Conservation (phyloP, 2,888 invertebrate genomes). For the Heliconius erato region DNA sequence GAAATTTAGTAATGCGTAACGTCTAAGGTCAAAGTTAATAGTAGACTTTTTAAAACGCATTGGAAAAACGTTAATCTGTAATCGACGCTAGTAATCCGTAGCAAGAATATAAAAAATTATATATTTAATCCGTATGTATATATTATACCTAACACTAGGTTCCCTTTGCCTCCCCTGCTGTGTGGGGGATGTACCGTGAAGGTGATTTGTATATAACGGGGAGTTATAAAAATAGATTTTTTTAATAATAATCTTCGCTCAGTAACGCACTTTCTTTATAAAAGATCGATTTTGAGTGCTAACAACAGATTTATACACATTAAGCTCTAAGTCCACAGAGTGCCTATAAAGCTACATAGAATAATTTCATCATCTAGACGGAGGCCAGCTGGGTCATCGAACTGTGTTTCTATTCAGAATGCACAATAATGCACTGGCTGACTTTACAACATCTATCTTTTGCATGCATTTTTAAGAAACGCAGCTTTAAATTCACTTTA, state of each 20-base stretch:
- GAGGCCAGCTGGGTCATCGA: conserved; percentile 54
- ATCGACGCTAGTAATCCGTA: background rate
- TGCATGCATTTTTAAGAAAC: conserved; percentile 33
- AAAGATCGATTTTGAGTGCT: background rate
- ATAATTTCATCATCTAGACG: conserved; percentile 41
- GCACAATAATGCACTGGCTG: conserved; percentile 71
- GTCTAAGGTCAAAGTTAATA: conserved; percentile 30
- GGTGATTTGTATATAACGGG: too few species aligned
- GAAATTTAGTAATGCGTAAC: conserved; percentile 37
- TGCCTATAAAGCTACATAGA: conserved; percentile 21
- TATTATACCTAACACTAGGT: background rate
- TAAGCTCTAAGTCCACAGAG: conserved; percentile 15
- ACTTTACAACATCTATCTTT: conserved; percentile 61
- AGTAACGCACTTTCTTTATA: background rate
- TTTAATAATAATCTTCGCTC: background rate
- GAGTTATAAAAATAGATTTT: background rate
- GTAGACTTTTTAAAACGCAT: conserved; percentile 10
- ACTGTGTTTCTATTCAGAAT: conserved; percentile 63
- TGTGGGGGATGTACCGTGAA: too few species aligned
- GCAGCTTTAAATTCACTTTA: conserved; percentile 2
- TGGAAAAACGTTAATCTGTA: background rate
- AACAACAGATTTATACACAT: conserved; percentile 9
- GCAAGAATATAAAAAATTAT: background rate
- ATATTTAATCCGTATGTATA: background rate
- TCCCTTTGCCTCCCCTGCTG: too few species aligned